Evolutionary conservation across 2,888 invertebrate genomes (phyloP), one percentile per base, ranked within the genome.

Genomic region (Lasioglossum calceatum): DNA sequence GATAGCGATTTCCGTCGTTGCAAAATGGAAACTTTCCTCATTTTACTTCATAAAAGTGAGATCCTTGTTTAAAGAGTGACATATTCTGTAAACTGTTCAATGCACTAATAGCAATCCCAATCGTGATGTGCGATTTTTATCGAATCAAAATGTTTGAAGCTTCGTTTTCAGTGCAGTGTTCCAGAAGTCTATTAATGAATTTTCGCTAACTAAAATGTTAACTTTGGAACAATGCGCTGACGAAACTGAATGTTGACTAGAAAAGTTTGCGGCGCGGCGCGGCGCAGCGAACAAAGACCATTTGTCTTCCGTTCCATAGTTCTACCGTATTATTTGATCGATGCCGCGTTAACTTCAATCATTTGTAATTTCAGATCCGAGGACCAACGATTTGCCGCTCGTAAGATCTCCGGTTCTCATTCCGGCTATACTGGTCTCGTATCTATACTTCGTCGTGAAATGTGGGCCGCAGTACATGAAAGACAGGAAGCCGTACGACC

Each of bases 401-500:
- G 97, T 97, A 96, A 95, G 95, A 23, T 96, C 97, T 73, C 97
- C 97, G 5, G 95, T 96, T 93, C 96, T 96, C 0, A 90, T 97
- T n/a, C 90, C 96, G 0, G 58, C 95, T 75, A 96, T 97, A 81
- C 92, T 97, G 50, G 75, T 95, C 4, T 93, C 95, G 32, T 97
- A 97, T 93, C 90, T 97, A 86, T 94, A 95, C 61, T 95, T 97
- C 88, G 96, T 97, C 82, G 96, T 96, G 84, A 95, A 96, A 50
- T 94, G 96, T 47, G 96, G 97, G 16, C 98, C 98, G 1, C 92
- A 93, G 23, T 96, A 96, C 90, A 99, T 99, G 98, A 96, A 96
- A 92, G 95, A 97, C 91, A 96, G 97, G 78, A 96, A 96, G 86
- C 96, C 98, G 0, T 97, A 96, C 93, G 95, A 97, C 23, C 95